Percentiles rank a stretch among this genome's conserved stretches.
Evolutionary conservation across 2,797 vertebrate genomes (phyloP).

Genomic region (Pipistrellus pygmaeus): DNA sequence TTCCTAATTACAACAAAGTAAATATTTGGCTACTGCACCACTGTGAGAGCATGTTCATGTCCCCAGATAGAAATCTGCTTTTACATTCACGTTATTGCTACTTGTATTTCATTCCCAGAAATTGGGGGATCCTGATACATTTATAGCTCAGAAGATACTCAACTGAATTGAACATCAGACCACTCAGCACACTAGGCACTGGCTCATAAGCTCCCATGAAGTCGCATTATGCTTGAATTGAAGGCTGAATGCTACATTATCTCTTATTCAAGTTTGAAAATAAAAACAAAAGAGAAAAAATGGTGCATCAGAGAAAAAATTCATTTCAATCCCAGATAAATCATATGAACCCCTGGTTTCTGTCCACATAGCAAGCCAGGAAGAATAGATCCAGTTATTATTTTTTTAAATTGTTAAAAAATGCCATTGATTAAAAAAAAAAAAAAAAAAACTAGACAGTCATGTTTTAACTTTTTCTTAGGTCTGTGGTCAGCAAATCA

Average conservation of each 20-base stretch:
- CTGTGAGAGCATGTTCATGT: neutral
- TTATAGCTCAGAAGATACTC: constrained; percentile 58
- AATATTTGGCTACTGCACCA: constrained; percentile 3
- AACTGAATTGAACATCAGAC: constrained; percentile 49
- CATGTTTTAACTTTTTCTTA: neutral
- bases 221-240: constrained; percentile 16
- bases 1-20: constrained; percentile 40
- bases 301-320: neutral
- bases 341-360: neutral
- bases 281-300: neutral
- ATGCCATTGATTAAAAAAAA: neutral
- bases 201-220: constrained; percentile 49
- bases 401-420: neutral
- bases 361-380: neutral
- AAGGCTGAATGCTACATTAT: constrained; percentile 29
- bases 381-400: neutral
- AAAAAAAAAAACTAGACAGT: neutral
- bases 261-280: constrained; percentile 54
- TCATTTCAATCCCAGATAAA: neutral
- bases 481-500: too few relatives aligned
- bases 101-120: constrained; percentile 55
- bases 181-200: neutral
- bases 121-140: neutral
- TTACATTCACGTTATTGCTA: constrained; percentile 38
- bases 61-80: constrained; percentile 33